Conservation (phyloP, 2,888 invertebrate genomes). For the Amphimallon solstitiale region DNA sequence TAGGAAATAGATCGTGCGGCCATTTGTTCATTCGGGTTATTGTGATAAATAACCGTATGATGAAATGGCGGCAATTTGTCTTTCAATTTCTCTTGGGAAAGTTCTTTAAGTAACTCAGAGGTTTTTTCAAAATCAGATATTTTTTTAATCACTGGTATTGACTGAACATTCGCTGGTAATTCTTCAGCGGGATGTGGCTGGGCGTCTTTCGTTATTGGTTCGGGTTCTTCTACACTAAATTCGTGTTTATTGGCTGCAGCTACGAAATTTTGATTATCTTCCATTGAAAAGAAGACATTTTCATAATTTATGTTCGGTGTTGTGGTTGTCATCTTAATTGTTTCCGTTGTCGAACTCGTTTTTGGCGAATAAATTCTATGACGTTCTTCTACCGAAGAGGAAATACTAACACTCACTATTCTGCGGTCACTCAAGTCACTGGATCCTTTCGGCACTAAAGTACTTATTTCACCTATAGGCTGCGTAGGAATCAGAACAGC, state of each 20-base stretch:
- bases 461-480: slow-evolving; percentile 12
- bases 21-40: slow-evolving; percentile 53
- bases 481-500: slow-evolving; percentile 27
- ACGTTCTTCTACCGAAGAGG: slow-evolving; percentile 24
- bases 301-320: slow-evolving; percentile 43
- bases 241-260: slow-evolving; percentile 70
- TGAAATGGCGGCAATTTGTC: slow-evolving; percentile 64
- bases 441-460: slow-evolving; percentile 20
- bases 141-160: slow-evolving; percentile 44
- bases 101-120: slow-evolving; percentile 34
- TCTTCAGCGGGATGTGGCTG: slow-evolving; percentile 46
- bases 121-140: slow-evolving; percentile 37
- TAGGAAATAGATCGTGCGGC: slow-evolving; percentile 59
- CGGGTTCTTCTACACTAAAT: slow-evolving; percentile 69
- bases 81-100: slow-evolving; percentile 56
- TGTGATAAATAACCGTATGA: slow-evolving; percentile 64
- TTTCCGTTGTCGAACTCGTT: slow-evolving; percentile 15
- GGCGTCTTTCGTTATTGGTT: slow-evolving; percentile 65
- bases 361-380: slow-evolving; percentile 11
- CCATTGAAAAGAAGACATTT: slow-evolving; percentile 55
- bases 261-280: slow-evolving; percentile 64
- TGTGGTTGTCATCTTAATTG: slow-evolving; percentile 42
- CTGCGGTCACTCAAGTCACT: slow-evolving; percentile 35
- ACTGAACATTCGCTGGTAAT: slow-evolving; percentile 53
- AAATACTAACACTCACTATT: slow-evolving; percentile 22